Base-by-base conservation (phyloP, 2,113 vertebrate genomes). In the Muntiacus reevesi region DNA sequence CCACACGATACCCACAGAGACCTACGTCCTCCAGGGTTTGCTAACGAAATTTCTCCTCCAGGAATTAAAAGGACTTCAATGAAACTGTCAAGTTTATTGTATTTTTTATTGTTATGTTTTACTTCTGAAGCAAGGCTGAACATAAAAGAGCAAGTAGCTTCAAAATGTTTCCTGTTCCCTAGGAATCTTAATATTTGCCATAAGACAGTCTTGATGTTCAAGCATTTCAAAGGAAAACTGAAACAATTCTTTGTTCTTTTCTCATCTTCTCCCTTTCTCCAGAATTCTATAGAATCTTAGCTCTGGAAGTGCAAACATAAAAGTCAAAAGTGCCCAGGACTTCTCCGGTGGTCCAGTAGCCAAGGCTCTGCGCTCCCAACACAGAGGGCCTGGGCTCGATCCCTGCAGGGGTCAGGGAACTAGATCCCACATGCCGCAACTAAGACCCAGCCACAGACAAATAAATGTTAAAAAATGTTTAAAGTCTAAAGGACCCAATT, bases 1-100 rank as follows among this genome's bases (percentile, higher is more conserved):
- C 67, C 21, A 1, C 93, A 78, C 62, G 28, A 45, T n/a, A 50
- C 3, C 2, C 78, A 50, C 47, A 57, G 59, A 97, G 47, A 52
- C 85, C n/a, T 67, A 23, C 50, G 52, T 84, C 62, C 87, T 89
- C 76, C 50, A 6, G 36, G 14, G 17, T n/a, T 17, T 86, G 16
- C 82, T 89, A 52, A 91, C 11, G 9, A 94, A 84, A 90, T 90
- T 64, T 92, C 50, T 81, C 94, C 95, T 92, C 14, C 0, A 28
- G 28, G 47, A 36, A 91, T 52, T 12, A 81, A 95, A 97, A 95
- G 84, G 74, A 57, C 84, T 89, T 82, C 33, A 88, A 52, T 96
- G 30, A 84, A 96, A 98, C 2, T 94, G 62, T 95, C 94, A 40
- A 17, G 2, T 81, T 95, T 33, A 21, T 27, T 95, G 76, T 87